Percentiles rank a stretch among this genome's conserved stretches.
Evolutionary conservation across 1,140 invertebrate genomes (phyloP).

Genomic region (Maconellicoccus hirsutus): DNA sequence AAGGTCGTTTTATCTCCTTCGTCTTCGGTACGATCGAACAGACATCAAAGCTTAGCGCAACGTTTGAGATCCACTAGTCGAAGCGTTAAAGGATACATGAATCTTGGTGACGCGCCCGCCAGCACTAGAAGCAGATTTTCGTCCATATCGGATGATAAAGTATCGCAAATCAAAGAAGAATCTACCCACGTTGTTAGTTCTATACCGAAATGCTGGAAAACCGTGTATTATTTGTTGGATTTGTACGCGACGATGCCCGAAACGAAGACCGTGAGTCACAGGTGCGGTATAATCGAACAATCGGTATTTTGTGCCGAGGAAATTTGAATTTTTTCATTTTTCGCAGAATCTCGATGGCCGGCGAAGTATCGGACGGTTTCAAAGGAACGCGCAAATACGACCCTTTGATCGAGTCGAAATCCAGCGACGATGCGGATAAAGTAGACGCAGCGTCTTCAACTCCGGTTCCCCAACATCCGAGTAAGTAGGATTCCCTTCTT

Average conservation of each 20-base stretch:
- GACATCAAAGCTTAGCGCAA: conserved; percentile 76
- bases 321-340: background rate
- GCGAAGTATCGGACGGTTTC: conserved; percentile 41
- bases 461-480: conserved; percentile 30
- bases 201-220: conserved; percentile 84
- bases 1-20: conserved; percentile 43
- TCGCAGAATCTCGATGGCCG: conserved; percentile 35
- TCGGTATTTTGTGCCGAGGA: no score
- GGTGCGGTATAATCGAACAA: conserved; percentile 31
- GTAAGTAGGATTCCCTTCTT: no score
- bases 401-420: conserved; percentile 35
- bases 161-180: conserved; percentile 26
- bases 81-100: conserved; percentile 64
- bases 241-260: conserved; percentile 89
- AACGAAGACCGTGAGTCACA: conserved; percentile 71
- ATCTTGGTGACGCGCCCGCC: conserved; percentile 46
- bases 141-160: conserved; percentile 25
- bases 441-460: conserved; percentile 28
- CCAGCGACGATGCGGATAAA: conserved; percentile 39
- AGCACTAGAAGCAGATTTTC: conserved; percentile 39
- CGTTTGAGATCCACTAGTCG: conserved; percentile 70
- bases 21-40: conserved; percentile 47
- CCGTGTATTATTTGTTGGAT: conserved; percentile 82
- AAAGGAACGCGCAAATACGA: conserved; percentile 42
- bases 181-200: conserved; percentile 30